phyloP scores from a whole-genome alignment of 2,113 vertebrate species.

The Microcebus jonahi region DNA sequence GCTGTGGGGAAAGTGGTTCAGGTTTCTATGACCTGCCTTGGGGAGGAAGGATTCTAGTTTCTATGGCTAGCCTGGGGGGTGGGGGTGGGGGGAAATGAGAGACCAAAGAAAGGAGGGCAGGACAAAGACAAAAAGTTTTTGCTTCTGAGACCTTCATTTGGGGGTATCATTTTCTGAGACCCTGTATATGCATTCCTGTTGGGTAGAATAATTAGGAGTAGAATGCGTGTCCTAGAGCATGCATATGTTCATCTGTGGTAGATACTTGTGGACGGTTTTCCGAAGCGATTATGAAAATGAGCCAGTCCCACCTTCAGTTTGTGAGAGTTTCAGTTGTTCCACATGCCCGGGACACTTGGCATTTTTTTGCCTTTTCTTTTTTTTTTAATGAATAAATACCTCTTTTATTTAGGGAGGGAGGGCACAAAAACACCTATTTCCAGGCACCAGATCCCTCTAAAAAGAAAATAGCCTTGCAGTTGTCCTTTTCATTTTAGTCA shows the following conservation, averaged over 20 bases:
- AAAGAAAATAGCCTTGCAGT: conserved; percentile 53
- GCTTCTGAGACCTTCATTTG: neutral
- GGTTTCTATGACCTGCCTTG: neutral
- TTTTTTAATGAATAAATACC: neutral
- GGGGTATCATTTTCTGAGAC: neutral
- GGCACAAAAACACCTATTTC: conserved; percentile 48
- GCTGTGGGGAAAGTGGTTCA: neutral
- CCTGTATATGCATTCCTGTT: neutral
- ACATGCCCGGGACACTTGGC: neutral
- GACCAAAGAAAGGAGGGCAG: neutral
- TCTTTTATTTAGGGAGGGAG: conserved; percentile 25
- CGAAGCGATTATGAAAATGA: neutral
- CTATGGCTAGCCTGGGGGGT: neutral
- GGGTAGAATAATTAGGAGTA: neutral
- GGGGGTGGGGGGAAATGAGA: neutral
- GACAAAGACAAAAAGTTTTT: neutral
- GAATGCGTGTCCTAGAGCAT: neutral
- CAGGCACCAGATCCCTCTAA: conserved; percentile 34
- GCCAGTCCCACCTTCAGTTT: neutral
- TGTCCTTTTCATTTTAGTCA: neutral
- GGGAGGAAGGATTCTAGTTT: neutral
- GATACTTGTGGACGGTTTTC: neutral
- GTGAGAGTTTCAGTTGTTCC: neutral
- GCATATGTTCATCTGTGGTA: neutral
- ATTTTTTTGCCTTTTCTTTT: too few species aligned